phyloP scores from a whole-genome alignment of 35 echinoderm and acorn worm genomes.

The Eucidaris tribuloides region DNA sequence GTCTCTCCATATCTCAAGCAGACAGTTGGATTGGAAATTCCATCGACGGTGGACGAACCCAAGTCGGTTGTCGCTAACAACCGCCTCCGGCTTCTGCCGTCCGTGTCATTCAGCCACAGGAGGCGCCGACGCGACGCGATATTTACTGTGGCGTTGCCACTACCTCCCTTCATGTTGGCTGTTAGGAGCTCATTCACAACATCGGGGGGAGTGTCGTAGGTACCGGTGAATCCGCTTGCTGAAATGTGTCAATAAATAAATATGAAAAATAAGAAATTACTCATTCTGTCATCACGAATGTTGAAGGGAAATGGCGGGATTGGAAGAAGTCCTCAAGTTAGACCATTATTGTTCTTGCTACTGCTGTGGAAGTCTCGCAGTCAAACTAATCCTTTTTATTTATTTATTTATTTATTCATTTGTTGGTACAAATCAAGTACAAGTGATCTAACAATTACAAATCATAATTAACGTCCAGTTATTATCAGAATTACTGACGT shows the following conservation, averaged over 20 bases:
- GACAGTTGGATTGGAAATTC: slow-evolving; percentile 80
- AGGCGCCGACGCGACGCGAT: neutral
- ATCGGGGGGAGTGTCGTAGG: slow-evolving; percentile 61
- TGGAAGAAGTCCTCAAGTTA: too few species aligned
- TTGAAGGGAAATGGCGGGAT: too few species aligned
- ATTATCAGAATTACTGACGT: too few species aligned
- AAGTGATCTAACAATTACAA: too few species aligned
- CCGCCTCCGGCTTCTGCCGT: slow-evolving; percentile 24
- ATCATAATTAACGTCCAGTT: too few species aligned
- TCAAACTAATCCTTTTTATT: too few species aligned
- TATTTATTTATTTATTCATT: too few species aligned
- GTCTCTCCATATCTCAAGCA: slow-evolving; percentile 96
- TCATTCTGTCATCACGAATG: too few species aligned
- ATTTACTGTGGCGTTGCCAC: neutral
- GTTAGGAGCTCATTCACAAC: slow-evolving; percentile 38
- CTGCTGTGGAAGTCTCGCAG: too few species aligned
- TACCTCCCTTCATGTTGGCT: slow-evolving; percentile 65
- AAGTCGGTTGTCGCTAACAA: slow-evolving; percentile 25
- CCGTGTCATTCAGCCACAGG: slow-evolving; percentile 40
- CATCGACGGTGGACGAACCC: slow-evolving; percentile 38
- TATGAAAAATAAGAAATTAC: too few species aligned
- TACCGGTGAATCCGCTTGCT: slow-evolving; percentile 73
- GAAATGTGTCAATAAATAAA: neutral
- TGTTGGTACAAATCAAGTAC: too few species aligned
- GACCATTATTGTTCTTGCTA: too few species aligned